Evolutionary conservation across 2,113 vertebrate species (phyloP).

Genomic region (Myotis brandtii): DNA sequence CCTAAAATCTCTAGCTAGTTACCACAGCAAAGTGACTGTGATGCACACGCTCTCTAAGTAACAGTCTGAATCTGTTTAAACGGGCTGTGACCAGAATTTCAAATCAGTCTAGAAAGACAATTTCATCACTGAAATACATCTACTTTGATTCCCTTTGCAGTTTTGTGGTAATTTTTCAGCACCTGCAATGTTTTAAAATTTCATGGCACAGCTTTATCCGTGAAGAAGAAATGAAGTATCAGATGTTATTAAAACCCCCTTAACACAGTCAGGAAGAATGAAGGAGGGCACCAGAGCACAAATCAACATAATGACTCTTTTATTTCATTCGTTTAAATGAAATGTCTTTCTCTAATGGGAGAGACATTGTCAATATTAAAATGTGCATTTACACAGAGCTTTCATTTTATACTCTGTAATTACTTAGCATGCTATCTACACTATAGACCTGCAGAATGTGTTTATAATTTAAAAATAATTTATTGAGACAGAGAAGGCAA

Average conservation of each 20-base stretch:
- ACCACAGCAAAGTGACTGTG: background rate
- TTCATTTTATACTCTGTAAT: slow-evolving; percentile 6
- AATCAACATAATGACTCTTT: slow-evolving; percentile 28
- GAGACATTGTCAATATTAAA: slow-evolving; percentile 16
- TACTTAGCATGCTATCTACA: background rate
- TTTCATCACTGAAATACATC: slow-evolving; percentile 43
- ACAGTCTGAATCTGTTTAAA: background rate
- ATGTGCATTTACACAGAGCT: slow-evolving; percentile 12
- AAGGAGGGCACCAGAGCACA: background rate
- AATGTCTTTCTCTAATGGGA: slow-evolving; percentile 44
- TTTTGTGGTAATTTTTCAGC: slow-evolving; percentile 33
- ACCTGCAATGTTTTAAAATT: slow-evolving; percentile 25
- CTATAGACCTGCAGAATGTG: background rate
- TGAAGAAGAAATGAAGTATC: slow-evolving; percentile 4
- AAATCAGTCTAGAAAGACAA: slow-evolving; percentile 32
- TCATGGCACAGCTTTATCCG: slow-evolving; percentile 11
- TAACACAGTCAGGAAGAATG: background rate
- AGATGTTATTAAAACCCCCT: slow-evolving; percentile 6
- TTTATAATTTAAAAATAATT: slow-evolving; percentile 31
- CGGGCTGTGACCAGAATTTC: slow-evolving; percentile 10
- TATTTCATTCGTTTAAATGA: slow-evolving; percentile 23
- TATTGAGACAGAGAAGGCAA: background rate
- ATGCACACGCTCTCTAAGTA: background rate
- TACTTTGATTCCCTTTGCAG: slow-evolving; percentile 1
- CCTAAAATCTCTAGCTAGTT: slow-evolving; percentile 1